Evolutionary conservation across 2,797 vertebrate genomes (phyloP), one percentile per base, ranked within the genome.

Genomic region (Cephalopachus bancanus): DNA sequence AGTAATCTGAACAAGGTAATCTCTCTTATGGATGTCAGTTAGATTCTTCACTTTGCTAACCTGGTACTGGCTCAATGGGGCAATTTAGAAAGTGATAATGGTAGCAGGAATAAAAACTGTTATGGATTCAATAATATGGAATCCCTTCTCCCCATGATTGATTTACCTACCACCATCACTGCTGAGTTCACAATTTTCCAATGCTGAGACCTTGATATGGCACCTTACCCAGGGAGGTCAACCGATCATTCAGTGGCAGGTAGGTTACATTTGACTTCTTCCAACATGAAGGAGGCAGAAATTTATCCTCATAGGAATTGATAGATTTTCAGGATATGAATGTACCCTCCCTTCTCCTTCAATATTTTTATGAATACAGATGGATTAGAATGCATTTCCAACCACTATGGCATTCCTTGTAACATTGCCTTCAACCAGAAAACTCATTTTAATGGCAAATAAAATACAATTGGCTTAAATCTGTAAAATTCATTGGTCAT

Each of bases 371-470:
- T 17, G 76, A 72, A 16, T 5, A 59, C 55, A 14, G 30, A 5
- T 49, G 51, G 12, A 88, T 57, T 75, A 87, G 71, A 89, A 83
- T 59, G 22, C 2, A 19, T 84, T 55, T 60, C 22, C 83, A 85
- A 51, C 33, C 84, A 74, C 20, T 3, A 4, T 4, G 30, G 19
- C 59, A 60, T 71, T 74, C 80, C 80, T 89, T 89, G n/a, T 10
- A 83, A 69, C 37, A 90, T 2, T 87, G 44, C 30, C 17, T 78
- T 91, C 9, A 89, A 24, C 28, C 5, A 89, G 64, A 14, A 86
- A 83, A 51, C 28, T 62, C 17, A 59, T 55, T 93, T 78, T 49
- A 72, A 83, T 64, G 20, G 62, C 72, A 95, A 87, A 94, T 44
- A 33, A 93, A 92, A 83, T 55, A 87, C 6, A 81, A 30, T 28